Base-by-base conservation (phyloP, 2,888 invertebrate genomes). In the Agrilus cyanescens region DNA sequence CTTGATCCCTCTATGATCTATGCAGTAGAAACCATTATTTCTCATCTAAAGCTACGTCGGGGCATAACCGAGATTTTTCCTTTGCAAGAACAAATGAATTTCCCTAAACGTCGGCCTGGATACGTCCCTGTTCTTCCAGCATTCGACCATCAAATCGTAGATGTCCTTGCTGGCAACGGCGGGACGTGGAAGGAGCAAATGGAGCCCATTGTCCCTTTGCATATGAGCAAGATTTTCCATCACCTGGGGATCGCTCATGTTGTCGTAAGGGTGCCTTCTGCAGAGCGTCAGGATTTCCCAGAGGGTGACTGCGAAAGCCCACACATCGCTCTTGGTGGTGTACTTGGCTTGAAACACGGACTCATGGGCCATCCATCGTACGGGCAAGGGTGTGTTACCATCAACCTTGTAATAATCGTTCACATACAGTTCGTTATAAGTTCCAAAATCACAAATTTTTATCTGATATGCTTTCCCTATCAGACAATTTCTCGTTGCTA, bases 291-390 rank as follows among this genome's bases (percentile, higher is more conserved):
- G 73, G 45, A 93, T 80, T 68, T 93, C 91, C 80, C 89, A 86
- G 37, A 91, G 68, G 0, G 87, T 86, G 14, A 91, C 85, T 0
- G 82, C 91, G 65, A 88, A 91, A 12, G 89, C 79, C 90, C 91
- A 93, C 1, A 89, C 87, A 64, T 93, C 91, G 58, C 84, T 86
- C 66, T 87, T 86, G 45, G 87, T 87, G 41, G 90, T 86, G 66
- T 90, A 90, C 57, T 83, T 82, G 14, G 85, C 87, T 58, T 78
- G 64, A 50, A 85, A 75, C 44, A 87, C 78, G 2, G 83, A 80
- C 65, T 90, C 90, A 86, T 88, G 88, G 2, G 89, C 83, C 72
- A 89, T 88, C 90, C 90, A 90, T 37, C 93, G 75, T 42, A 93
- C 76, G 0, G 93, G 91, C 53, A 93, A 67, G 2, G 85, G 79